These are phyloP conservation scores for Lampropteryx suffumata DNA, from an alignment of 2,888 invertebrate genomes.

Conservation along the genomic window DNA sequence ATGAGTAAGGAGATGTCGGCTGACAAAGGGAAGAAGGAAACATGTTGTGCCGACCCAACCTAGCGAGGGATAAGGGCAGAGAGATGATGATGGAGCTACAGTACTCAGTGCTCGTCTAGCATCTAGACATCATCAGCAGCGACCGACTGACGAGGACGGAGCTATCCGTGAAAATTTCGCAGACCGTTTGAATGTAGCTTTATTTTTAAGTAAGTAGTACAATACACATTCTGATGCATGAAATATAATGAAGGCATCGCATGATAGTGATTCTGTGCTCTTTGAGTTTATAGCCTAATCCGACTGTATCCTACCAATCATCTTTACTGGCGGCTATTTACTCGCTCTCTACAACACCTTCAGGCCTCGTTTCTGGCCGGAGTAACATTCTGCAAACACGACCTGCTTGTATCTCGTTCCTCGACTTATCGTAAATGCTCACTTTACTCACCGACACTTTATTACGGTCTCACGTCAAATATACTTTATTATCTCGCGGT, in stretches of 20 bases:
- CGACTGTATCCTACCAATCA: slow-evolving; percentile 7
- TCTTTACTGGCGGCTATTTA: slow-evolving; percentile 19
- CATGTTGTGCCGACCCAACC: too few species aligned
- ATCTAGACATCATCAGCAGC: too few species aligned
- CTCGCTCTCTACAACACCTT: slow-evolving; percentile 15
- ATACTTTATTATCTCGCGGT: slow-evolving; percentile 19
- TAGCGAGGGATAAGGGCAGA: too few species aligned
- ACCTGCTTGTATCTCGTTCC: slow-evolving; percentile 7
- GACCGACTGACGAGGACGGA: too few species aligned
- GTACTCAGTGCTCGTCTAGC: too few species aligned
- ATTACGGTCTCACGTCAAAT: slow-evolving; percentile 25
- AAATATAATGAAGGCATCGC: slow-evolving; percentile 5
- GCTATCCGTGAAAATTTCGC: too few species aligned
- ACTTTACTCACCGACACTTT: slow-evolving; percentile 24
- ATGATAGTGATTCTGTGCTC: slow-evolving; percentile 8
- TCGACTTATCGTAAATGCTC: slow-evolving; percentile 24
- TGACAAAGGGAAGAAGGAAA: too few species aligned
- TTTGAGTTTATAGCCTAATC: slow-evolving; percentile 14
- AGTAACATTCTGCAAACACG: slow-evolving; percentile 30
- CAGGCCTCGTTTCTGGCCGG: slow-evolving; percentile 6
- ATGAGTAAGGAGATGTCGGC: too few species aligned
- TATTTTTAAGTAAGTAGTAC: neutral
- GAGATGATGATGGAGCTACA: too few species aligned
- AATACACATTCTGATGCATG: slow-evolving; percentile 5
- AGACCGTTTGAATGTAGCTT: neutral